Conservation (phyloP, 2,888 invertebrate species). For the Magallana nippona region DNA sequence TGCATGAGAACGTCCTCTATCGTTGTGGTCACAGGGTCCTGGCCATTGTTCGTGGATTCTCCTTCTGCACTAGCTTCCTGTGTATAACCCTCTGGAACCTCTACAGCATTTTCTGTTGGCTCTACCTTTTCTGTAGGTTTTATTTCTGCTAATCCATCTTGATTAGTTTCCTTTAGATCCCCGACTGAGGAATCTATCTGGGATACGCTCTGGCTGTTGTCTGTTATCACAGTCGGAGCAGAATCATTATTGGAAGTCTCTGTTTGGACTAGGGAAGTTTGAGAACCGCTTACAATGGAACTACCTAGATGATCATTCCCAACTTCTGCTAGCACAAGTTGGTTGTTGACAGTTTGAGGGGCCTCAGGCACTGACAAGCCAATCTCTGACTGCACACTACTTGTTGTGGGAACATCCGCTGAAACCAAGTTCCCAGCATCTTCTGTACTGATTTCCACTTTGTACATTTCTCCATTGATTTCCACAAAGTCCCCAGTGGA, state of each 20-base stretch:
- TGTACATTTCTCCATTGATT: slow-evolving; percentile 77
- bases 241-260: too few relatives aligned
- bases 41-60: background rate
- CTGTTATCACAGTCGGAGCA: too few relatives aligned
- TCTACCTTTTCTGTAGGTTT: background rate
- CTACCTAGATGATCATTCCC: background rate
- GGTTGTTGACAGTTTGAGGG: background rate
- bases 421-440: background rate
- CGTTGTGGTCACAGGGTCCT: background rate
- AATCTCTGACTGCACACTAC: background rate
- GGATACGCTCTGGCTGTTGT: too few relatives aligned
- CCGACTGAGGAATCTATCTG: background rate
- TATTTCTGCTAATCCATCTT: background rate
- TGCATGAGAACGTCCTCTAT: background rate
- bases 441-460: slow-evolving; percentile 67
- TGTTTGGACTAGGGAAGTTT: background rate
- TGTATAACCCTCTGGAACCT: background rate
- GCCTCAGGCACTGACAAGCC: background rate
- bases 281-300: background rate
- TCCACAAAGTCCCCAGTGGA: slow-evolving; percentile 76
- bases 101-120: background rate
- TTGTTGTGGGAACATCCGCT: background rate
- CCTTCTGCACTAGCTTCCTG: background rate
- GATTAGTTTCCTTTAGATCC: background rate
- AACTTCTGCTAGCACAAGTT: background rate